Evolutionary conservation across 2,888 invertebrate genomes (phyloP).

Genomic region (Catonia carolina): DNA sequence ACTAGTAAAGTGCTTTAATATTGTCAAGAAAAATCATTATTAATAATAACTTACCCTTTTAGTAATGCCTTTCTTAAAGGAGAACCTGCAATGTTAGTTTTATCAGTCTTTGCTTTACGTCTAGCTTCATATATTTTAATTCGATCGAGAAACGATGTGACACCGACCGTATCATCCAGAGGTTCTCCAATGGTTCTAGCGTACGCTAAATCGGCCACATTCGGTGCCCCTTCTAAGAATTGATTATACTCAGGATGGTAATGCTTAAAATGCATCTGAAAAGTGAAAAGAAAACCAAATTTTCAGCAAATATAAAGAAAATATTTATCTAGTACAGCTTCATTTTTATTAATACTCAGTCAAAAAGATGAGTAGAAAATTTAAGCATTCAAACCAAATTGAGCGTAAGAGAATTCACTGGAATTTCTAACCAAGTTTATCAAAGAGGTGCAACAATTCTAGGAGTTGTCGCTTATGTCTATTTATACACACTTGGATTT

Average conservation of each 20-base stretch:
- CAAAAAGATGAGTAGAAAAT: too few relatives aligned
- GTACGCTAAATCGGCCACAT: slow-evolving; percentile 78
- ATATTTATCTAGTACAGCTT: neutral
- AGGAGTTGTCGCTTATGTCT: too few relatives aligned
- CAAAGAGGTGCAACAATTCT: too few relatives aligned
- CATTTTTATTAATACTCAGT: neutral
- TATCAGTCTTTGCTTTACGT: slow-evolving; percentile 10
- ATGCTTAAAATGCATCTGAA: slow-evolving; percentile 83
- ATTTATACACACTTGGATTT: slow-evolving; percentile 22
- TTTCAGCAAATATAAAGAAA: too few relatives aligned
- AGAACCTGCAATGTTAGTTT: slow-evolving; percentile 4
- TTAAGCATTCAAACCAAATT: too few relatives aligned
- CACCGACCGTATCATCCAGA: slow-evolving; percentile 23
- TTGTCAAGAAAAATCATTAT: neutral
- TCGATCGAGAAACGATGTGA: slow-evolving; percentile 22
- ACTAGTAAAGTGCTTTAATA: neutral
- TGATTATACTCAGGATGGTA: slow-evolving; percentile 78
- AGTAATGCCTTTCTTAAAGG: slow-evolving; percentile 3
- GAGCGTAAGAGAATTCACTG: too few relatives aligned
- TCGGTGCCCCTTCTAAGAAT: slow-evolving; percentile 71
- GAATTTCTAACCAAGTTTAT: too few relatives aligned
- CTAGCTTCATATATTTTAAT: slow-evolving; percentile 21
- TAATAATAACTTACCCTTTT: neutral
- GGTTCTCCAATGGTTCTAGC: slow-evolving; percentile 48
- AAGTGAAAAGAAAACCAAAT: slow-evolving; percentile 17